These are phyloP conservation scores for Alauda arvensis DNA, from an alignment of 2,797 vertebrate genomes.

Conservation along the genomic window DNA sequence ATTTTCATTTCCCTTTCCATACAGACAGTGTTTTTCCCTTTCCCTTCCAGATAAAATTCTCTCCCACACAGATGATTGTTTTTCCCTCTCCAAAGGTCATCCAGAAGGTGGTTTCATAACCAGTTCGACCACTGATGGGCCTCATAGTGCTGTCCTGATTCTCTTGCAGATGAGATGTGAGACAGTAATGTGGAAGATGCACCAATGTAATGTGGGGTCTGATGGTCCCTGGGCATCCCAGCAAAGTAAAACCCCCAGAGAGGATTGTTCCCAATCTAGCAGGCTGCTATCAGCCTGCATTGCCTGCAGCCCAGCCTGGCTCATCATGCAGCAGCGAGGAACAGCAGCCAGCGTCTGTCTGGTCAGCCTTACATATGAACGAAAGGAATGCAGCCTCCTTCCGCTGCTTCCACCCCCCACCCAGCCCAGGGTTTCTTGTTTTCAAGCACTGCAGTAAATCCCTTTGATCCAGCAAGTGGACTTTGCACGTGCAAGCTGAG, in stretches of 20 bases:
- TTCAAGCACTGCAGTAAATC: not conserved
- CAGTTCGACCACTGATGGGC: not conserved
- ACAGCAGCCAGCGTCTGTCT: conserved; percentile 26
- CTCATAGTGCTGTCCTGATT: not conserved
- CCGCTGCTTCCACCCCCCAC: not conserved
- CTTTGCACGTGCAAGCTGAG: not conserved
- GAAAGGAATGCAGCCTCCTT: conserved; percentile 50
- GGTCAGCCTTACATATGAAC: conserved; percentile 34
- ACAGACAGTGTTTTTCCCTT: conserved; percentile 66
- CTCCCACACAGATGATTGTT: conserved; percentile 39
- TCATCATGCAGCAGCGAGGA: not conserved
- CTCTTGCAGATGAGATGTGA: not conserved
- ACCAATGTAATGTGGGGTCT: not conserved
- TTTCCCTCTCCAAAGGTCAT: conserved; percentile 27
- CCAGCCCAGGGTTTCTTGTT: not conserved
- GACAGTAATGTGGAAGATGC: not conserved
- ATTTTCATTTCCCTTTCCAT: conserved; percentile 68
- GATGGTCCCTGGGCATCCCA: not conserved
- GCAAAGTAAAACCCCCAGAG: not conserved
- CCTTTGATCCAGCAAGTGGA: conserved; percentile 14
- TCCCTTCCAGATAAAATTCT: conserved; percentile 43
- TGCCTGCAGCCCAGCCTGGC: conserved; percentile 17
- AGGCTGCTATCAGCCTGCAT: conserved; percentile 9
- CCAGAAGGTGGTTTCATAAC: conserved; percentile 42
- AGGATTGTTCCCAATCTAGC: not conserved